Evolutionary conservation across 2,888 invertebrate genomes (phyloP).

Genomic region (Automeris io): DNA sequence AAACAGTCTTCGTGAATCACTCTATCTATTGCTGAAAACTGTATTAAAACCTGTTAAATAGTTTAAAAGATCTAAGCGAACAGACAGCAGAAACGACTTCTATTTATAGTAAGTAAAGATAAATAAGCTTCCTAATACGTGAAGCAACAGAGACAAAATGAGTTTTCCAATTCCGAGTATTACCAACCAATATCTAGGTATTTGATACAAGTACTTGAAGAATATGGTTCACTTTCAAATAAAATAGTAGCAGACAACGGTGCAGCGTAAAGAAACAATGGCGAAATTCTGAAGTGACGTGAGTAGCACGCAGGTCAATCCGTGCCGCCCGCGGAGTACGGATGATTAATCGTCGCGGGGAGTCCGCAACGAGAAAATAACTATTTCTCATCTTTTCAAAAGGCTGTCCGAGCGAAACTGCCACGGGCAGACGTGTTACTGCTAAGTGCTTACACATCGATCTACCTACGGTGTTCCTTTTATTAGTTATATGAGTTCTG

Average conservation of each 20-base stretch:
- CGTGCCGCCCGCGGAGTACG: constrained; percentile 48
- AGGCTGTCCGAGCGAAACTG: constrained; percentile 53
- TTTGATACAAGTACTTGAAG: too few relatives aligned
- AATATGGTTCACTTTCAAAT: too few relatives aligned
- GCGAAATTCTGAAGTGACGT: constrained; percentile 33
- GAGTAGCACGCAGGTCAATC: constrained; percentile 58
- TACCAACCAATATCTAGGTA: too few relatives aligned
- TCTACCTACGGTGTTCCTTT: constrained; percentile 34
- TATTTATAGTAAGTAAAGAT: too few relatives aligned
- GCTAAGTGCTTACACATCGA: constrained; percentile 51
- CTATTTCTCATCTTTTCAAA: constrained; percentile 70
- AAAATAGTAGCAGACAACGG: not conserved
- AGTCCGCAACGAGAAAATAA: constrained; percentile 57
- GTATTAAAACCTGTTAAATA: too few relatives aligned
- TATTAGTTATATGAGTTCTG: constrained; percentile 25
- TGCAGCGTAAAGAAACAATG: constrained; percentile 22
- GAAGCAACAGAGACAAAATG: too few relatives aligned
- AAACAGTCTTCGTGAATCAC: too few relatives aligned
- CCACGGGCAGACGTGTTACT: constrained; percentile 51
- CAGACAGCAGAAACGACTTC: too few relatives aligned
- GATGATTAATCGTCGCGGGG: constrained; percentile 63
- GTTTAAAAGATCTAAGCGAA: too few relatives aligned
- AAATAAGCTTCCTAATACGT: too few relatives aligned
- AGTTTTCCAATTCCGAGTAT: too few relatives aligned
- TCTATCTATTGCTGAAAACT: too few relatives aligned